Evolutionary conservation across 2,797 vertebrate species (phyloP), one percentile per base, ranked within the genome.

Genomic region (Apodemus agrarius): DNA sequence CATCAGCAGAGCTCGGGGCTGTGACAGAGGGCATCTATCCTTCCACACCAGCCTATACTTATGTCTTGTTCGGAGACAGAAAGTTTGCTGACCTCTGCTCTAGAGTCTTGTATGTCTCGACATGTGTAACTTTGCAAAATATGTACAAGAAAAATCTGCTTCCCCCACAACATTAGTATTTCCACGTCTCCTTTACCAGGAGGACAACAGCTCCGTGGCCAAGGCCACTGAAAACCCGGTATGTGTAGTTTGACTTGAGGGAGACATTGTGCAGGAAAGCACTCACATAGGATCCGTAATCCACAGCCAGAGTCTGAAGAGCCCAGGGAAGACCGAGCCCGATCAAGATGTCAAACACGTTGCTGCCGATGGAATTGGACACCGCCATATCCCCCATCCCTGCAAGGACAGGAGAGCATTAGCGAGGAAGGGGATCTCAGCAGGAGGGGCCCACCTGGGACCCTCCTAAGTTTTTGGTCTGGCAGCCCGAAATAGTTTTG

Each of bases 311-410:
- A 3, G 99, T 99, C 98, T 99, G 99, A 85, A 99, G 97, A 69
- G 99, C 97, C 99, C 99, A 99, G 0, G 99, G 99, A 67, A 99
- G 99, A 22, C 99, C 99, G 0, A 99, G 98, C 5, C 99, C 99
- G 52, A 99, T 99, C 90, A 99, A 98, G 98, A 99, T 99, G 98
- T 99, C 99, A 96, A 99, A 99, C 75, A 99, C 99, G 14, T 99
- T 99, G 98, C 99, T 99, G 97, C 99, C 99, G 0, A 99, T 99
- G 96, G 99, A 99, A 98, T 99, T 99, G 75, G 99, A 99, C 91
- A 99, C 99, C 0, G 99, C 99, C 99, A 99, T 99, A 97, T 99
- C 99, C 9, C 99, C 99, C 99, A 99, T 99, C 81, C 99, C 99
- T 99, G 98, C 40, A 92, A 89, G 83, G 91, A 98, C 4, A 92